Evolutionary conservation across 2,113 vertebrate genomes (phyloP).

Genomic region (Muntiacus reevesi): DNA sequence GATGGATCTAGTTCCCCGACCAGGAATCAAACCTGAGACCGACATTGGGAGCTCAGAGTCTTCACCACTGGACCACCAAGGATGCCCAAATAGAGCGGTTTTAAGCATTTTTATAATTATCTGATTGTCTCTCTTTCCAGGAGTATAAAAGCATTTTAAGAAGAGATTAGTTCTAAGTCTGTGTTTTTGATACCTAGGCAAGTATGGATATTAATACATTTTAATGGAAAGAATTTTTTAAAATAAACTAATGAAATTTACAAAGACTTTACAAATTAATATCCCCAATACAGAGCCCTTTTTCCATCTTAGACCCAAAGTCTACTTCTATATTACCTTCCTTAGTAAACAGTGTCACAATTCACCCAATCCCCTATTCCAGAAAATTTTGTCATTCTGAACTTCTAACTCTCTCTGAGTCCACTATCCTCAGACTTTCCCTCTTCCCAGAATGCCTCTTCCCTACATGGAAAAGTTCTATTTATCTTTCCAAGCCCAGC

Average conservation of each 20-base stretch:
- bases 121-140: not conserved
- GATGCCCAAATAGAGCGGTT: not conserved
- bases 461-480: not conserved
- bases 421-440: not conserved
- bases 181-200: not conserved
- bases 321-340: not conserved
- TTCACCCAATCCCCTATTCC: not conserved
- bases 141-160: not conserved
- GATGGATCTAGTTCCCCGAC: not conserved
- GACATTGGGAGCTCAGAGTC: not conserved
- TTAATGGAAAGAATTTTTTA: not conserved
- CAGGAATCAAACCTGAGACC: not conserved
- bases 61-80: not conserved
- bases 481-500: not conserved
- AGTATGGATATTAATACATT: not conserved
- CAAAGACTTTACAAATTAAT: not conserved
- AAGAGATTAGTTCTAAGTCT: not conserved
- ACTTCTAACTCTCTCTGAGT: not conserved
- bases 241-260: not conserved
- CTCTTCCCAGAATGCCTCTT: not conserved
- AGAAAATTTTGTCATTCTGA: not conserved
- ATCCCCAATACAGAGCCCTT: not conserved
- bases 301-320: not conserved
- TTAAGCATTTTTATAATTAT: not conserved
- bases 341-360: not conserved